Evolutionary conservation across 1,140 invertebrate species (phyloP).

Genomic region (Tetramorium alpestre): DNA sequence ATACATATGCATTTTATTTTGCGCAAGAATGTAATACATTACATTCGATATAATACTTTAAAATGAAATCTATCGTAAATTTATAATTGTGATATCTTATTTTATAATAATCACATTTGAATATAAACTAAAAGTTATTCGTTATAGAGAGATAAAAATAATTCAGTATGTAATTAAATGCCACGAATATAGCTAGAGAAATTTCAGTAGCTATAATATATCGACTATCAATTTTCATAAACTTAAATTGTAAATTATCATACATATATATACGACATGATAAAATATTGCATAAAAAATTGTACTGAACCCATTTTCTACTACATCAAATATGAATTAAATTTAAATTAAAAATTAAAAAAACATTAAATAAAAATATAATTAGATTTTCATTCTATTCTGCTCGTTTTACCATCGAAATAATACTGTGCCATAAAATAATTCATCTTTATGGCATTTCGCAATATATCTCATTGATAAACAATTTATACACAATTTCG

Average conservation of each 20-base stretch:
- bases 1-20: slow-evolving; percentile 2
- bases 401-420: background rate
- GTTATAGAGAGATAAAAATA: slow-evolving; percentile 11
- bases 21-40: slow-evolving; percentile 8
- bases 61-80: background rate
- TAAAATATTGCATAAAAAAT: slow-evolving; percentile 17
- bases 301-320: background rate
- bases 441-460: background rate
- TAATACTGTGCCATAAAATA: slow-evolving; percentile 24
- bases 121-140: background rate
- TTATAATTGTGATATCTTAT: slow-evolving; percentile 3
- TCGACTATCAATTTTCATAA: background rate
- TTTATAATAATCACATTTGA: background rate
- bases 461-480: background rate
- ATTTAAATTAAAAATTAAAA: no score
- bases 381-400: background rate
- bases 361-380: background rate
- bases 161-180: background rate
- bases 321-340: background rate
- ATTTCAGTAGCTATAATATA: background rate
- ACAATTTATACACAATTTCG: background rate
- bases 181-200: background rate
- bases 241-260: slow-evolving; percentile 23
- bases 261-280: background rate
- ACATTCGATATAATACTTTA: slow-evolving; percentile 5